Evolutionary conservation across 2,797 vertebrate species (phyloP).

Genomic region (Eulemur albifrons): DNA sequence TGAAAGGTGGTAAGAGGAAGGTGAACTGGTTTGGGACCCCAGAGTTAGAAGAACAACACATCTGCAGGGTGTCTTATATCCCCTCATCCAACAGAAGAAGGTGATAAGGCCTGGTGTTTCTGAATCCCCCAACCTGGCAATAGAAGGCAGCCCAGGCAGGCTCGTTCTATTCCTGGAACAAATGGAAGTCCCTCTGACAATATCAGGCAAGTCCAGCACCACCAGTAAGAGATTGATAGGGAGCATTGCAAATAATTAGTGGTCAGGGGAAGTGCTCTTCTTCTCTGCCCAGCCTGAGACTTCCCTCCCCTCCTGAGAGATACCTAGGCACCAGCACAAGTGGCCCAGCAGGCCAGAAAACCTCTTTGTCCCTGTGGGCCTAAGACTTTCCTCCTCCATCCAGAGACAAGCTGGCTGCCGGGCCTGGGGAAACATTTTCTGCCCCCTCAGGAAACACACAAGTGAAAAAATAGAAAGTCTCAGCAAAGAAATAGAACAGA

Average conservation of each 20-base stretch:
- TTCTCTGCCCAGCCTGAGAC: not conserved
- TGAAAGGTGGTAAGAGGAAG: constrained; percentile 5
- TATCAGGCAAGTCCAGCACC: not conserved
- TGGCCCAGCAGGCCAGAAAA: not conserved
- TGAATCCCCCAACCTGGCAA: not conserved
- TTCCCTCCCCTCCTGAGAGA: not conserved
- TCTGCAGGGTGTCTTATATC: not conserved
- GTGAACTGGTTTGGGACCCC: not conserved
- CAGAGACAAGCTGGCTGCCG: not conserved
- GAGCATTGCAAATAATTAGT: not conserved
- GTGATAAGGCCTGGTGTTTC: not conserved
- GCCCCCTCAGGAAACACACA: not conserved
- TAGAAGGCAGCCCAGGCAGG: not conserved
- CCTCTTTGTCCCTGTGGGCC: not conserved
- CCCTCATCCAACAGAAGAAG: not conserved
- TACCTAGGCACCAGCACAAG: not conserved
- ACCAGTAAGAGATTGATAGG: not conserved
- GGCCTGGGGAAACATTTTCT: not conserved
- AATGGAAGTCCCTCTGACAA: not conserved
- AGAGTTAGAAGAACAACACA: not conserved
- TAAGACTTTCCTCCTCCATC: not conserved
- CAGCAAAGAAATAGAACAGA: not conserved
- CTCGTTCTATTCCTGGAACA: not conserved
- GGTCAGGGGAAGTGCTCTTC: not conserved
- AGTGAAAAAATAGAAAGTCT: constrained; percentile 17